Evolutionary conservation across 2,797 vertebrate genomes (phyloP).

Genomic region (Orestias chungarensis): DNA sequence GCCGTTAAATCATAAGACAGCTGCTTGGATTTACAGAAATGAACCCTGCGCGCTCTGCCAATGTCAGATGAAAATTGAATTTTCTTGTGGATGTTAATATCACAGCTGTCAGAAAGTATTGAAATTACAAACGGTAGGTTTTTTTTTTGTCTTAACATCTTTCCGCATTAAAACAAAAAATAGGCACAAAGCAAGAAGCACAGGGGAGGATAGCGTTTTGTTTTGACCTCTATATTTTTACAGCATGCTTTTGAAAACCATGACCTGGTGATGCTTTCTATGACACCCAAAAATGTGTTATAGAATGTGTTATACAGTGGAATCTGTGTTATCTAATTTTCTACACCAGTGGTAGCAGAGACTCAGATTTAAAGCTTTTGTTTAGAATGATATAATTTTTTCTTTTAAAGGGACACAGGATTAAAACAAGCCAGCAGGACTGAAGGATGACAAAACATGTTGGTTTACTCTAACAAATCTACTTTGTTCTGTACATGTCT

Average conservation of each 20-base stretch:
- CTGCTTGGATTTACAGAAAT: conserved; percentile 46
- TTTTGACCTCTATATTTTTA: conserved; percentile 16
- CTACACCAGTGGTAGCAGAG: neutral
- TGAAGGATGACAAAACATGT: no score
- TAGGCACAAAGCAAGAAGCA: conserved; percentile 8
- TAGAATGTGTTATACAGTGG: neutral
- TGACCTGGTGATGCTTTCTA: conserved; percentile 31
- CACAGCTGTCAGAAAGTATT: conserved; percentile 19
- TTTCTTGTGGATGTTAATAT: conserved; percentile 50
- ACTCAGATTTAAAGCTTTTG: neutral
- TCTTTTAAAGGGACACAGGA: no score
- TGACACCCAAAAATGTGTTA: conserved; percentile 11
- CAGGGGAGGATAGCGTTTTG: conserved; percentile 19
- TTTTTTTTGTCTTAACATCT: conserved; percentile 19
- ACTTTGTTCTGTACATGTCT: no score
- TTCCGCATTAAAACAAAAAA: conserved; percentile 11
- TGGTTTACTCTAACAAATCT: no score
- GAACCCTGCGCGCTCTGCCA: conserved; percentile 24
- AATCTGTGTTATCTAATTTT: neutral
- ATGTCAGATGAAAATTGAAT: conserved; percentile 54
- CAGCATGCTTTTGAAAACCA: conserved; percentile 36
- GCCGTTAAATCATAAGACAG: conserved; percentile 17
- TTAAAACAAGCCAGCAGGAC: no score
- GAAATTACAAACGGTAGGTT: conserved; percentile 15
- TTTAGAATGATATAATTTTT: no score